Evolutionary conservation across 2,888 invertebrate genomes (phyloP).

Genomic region (Aphodius granarius): DNA sequence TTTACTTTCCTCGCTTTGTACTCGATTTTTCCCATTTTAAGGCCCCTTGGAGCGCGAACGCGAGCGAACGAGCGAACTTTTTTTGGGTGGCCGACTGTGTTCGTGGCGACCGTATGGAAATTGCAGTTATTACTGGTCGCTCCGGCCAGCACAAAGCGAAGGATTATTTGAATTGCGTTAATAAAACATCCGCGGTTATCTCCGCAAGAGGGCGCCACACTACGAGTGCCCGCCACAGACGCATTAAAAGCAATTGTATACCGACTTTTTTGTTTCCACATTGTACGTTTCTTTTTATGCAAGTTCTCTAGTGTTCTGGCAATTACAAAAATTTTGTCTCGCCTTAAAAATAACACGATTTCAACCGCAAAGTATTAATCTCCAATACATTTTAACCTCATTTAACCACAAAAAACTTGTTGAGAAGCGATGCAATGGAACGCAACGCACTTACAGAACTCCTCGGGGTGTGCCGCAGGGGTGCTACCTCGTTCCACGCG

Average conservation of each 20-base stretch:
- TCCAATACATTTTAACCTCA: no score
- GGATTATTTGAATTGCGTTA: conserved; percentile 22
- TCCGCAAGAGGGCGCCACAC: neutral
- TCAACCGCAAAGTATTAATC: no score
- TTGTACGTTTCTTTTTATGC: neutral
- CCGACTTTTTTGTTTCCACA: neutral
- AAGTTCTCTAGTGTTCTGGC: neutral
- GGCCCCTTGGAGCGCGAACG: neutral
- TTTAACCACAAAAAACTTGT: neutral
- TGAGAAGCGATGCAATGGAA: neutral
- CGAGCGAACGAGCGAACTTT: neutral
- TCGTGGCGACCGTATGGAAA: conserved; percentile 21
- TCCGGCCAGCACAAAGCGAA: conserved; percentile 7
- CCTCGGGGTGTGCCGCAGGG: neutral
- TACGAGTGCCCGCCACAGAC: neutral
- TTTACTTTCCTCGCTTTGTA: neutral
- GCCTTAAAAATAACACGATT: neutral
- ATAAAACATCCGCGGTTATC: conserved; percentile 18
- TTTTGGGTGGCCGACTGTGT: conserved; percentile 1
- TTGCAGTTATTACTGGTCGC: conserved; percentile 23
- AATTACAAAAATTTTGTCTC: neutral
- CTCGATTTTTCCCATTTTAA: neutral
- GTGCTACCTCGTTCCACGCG: neutral
- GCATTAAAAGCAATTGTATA: neutral
- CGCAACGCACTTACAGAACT: neutral